Base-by-base conservation (phyloP, 1,140 invertebrate genomes). In the Brachionus calyciflorus region DNA sequence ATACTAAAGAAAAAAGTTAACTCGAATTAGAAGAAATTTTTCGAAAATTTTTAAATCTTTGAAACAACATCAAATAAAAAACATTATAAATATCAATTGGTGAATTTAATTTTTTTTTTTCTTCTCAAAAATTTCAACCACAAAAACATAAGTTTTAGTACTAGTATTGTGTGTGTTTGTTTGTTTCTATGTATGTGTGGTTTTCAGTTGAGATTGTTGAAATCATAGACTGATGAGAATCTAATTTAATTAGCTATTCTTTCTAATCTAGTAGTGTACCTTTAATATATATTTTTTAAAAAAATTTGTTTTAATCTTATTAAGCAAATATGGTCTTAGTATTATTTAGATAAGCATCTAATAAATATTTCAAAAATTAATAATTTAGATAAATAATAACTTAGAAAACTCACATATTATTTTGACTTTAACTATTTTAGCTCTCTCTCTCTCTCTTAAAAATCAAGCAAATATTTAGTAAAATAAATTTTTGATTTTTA, bases 301-400 rank as follows among this genome's bases (percentile, higher is more conserved):
- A n/a, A n/a, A n/a, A n/a, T n/a, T n/a, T 60, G 55, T 60, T 60
- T 60, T 60, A 40, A 60, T 60, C 55, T 19, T 60, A 60, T 60
- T 60, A 33, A 5, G 3, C 33, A 60, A 60, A 37, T 60, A 60
- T 19, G 55, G 55, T 60, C 55, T 60, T 60, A 37, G 55, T 37
- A 37, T 60, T 60, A 60, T 60, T 60, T 60, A 60, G 55, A 60
- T 60, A 60, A 60, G 33, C 30, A 41, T 60, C 55, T 37, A 60
- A 60, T 60, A 21, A 60, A 60, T 60, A 40, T 37, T 60, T 60
- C n/a, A 60, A 60, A 60, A 37, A 55, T n/a, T 21, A 33, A 28
- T 60, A 60, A 17, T 60, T 37, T 37, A 60, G 55, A 60, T 60
- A 60, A 60, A 60, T 60, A 55, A 55, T 28, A 14, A n/a, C 26